Evolutionary conservation across 2,888 invertebrate species (phyloP).

Genomic region (Sepiola atlantica): DNA sequence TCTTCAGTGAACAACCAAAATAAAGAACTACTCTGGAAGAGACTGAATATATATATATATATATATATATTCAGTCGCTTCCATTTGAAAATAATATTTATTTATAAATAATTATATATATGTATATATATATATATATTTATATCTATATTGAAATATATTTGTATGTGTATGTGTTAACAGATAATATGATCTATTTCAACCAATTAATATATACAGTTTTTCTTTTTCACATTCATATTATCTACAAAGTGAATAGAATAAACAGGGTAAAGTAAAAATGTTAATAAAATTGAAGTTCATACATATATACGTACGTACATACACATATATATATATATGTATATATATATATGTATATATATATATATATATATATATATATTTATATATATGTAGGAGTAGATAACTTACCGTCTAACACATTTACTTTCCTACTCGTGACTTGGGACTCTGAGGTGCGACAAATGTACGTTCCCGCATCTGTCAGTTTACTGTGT

Average conservation of each 20-base stretch:
- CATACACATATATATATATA: not conserved
- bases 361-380: not conserved
- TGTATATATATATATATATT: not conserved
- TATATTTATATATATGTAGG: not conserved
- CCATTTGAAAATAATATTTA: not conserved
- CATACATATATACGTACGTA: not conserved
- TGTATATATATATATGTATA: not conserved
- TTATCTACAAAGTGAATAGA: no score
- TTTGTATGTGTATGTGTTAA: not conserved
- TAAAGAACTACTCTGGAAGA: no score
- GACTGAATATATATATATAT: no score
- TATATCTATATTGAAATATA: slow-evolving; percentile 24
- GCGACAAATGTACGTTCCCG: slow-evolving; percentile 46
- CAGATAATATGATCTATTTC: not conserved
- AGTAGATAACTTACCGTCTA: slow-evolving; percentile 46
- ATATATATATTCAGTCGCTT: not conserved
- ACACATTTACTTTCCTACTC: slow-evolving; percentile 46
- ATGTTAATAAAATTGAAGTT: no score
- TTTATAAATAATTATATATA: not conserved
- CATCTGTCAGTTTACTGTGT: slow-evolving; percentile 45
- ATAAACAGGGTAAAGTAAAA: no score
- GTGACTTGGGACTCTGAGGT: slow-evolving; percentile 44
- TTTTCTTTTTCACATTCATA: no score
- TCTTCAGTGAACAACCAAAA: no score
- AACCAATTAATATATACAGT: not conserved